phyloP scores from a whole-genome alignment of 1,140 invertebrate genomes.

The Aphelenchoides besseyi region DNA sequence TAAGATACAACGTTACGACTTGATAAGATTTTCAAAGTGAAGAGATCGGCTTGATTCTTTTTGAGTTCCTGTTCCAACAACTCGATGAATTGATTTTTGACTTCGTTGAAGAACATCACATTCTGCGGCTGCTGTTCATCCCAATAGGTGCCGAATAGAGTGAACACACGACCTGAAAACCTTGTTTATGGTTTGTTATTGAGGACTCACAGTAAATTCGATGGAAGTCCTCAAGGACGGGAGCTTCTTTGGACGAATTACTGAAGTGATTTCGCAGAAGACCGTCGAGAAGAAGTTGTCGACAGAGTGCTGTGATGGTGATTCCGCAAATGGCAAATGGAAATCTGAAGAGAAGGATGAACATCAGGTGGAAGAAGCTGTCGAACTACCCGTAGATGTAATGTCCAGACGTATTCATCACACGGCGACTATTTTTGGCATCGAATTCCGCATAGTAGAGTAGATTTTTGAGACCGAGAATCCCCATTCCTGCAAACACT shows the following conservation, averaged over 20 bases:
- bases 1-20: too few relatives aligned
- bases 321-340: slow-evolving; percentile 79
- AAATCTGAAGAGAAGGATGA: slow-evolving; percentile 57
- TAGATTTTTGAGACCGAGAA: slow-evolving; percentile 87
- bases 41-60: neutral
- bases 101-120: slow-evolving; percentile 43
- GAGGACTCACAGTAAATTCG: slow-evolving; percentile 83
- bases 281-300: slow-evolving; percentile 75
- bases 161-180: slow-evolving; percentile 47
- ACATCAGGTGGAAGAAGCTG: too few relatives aligned
- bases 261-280: slow-evolving; percentile 86
- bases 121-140: slow-evolving; percentile 32
- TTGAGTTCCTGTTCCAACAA: neutral
- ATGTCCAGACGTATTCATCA: slow-evolving; percentile 82
- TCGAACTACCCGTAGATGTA: slow-evolving; percentile 68
- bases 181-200: neutral
- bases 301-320: slow-evolving; percentile 86
- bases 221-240: slow-evolving; percentile 78
- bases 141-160: slow-evolving; percentile 46
- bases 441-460: slow-evolving; percentile 81
- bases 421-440: slow-evolving; percentile 74
- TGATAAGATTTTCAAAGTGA: too few relatives aligned
- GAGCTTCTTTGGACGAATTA: slow-evolving; percentile 70
- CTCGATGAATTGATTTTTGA: neutral
- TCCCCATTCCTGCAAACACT: slow-evolving; percentile 93